A percentile compares a stretch with the other conserved stretches of the same genome.
phyloP scores from a whole-genome alignment of 2,888 invertebrate genomes.

The Venusia cambrica region DNA sequence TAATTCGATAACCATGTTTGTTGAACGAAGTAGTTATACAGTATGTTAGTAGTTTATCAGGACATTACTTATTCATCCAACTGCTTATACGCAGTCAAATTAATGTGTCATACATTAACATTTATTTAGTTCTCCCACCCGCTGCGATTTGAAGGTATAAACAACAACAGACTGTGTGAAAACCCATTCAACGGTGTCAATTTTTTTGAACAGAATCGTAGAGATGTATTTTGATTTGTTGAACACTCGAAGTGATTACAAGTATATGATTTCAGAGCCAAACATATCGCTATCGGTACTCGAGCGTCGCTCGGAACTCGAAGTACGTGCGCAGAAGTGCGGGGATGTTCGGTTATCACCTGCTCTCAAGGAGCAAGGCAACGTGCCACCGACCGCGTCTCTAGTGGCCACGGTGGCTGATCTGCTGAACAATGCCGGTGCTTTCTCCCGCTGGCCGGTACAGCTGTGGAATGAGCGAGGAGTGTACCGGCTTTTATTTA shows the following conservation, averaged over 20 bases:
- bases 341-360: slow-evolving; percentile 49
- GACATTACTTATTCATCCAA: neutral
- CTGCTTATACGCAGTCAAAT: slow-evolving; percentile 1
- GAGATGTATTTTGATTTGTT: too few relatives aligned
- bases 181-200: too few relatives aligned
- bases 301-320: slow-evolving; percentile 59
- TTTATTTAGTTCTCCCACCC: neutral
- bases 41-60: slow-evolving; percentile 6
- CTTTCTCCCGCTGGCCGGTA: slow-evolving; percentile 51
- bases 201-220: too few relatives aligned
- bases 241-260: neutral
- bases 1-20: slow-evolving; percentile 23
- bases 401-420: slow-evolving; percentile 54
- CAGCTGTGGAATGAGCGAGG: slow-evolving; percentile 64
- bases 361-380: slow-evolving; percentile 9
- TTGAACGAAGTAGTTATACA: slow-evolving; percentile 7
- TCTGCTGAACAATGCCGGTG: slow-evolving; percentile 53
- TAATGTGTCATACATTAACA: neutral
- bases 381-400: slow-evolving; percentile 49
- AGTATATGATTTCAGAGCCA: slow-evolving; percentile 49
- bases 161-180: too few relatives aligned
- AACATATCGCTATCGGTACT: slow-evolving; percentile 60
- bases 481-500: slow-evolving; percentile 62
- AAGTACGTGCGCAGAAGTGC: slow-evolving; percentile 62
- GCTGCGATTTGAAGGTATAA: neutral